Conservation (phyloP, 2,888 invertebrate species). For the Shargacucullia verbasci region DNA sequence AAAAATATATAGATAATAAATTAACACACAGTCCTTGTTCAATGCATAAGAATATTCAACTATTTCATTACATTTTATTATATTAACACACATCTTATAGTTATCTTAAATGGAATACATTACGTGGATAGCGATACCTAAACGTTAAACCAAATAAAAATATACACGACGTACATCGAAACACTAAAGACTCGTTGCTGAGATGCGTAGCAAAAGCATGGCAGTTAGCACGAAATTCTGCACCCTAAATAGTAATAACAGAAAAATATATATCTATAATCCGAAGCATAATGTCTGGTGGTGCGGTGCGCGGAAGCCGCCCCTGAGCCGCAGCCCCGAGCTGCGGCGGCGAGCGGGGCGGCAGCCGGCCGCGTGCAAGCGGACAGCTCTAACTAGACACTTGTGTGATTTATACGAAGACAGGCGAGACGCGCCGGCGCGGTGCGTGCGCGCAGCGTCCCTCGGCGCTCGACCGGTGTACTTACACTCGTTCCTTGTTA, state of each 20-base stretch:
- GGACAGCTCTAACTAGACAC: conserved; percentile 59
- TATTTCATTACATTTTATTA: conserved; percentile 77
- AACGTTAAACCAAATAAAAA: conserved; percentile 74
- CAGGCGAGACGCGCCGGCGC: conserved; percentile 52
- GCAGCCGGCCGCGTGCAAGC: conserved; percentile 47
- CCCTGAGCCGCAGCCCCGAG: conserved; percentile 14
- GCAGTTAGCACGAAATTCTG: conserved; percentile 86
- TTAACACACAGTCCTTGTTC: conserved; percentile 87
- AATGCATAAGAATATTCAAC: conserved; percentile 82
- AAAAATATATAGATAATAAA: conserved; percentile 83
- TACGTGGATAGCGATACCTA: conserved; percentile 81
- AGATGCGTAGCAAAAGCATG: conserved; percentile 85
- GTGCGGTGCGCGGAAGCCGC: conserved; percentile 55
- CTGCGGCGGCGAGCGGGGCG: conserved; percentile 34
- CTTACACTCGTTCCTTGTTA: conserved; percentile 73
- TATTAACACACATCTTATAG: conserved; percentile 82
- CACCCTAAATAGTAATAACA: conserved; percentile 84
- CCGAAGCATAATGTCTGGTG: conserved; percentile 73
- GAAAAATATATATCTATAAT: conserved; percentile 79
- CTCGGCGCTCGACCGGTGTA: conserved; percentile 76
- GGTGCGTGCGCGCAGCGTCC: conserved; percentile 58
- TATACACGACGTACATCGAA: conserved; percentile 71
- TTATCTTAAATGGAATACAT: conserved; percentile 86
- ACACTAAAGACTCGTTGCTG: conserved; percentile 80
- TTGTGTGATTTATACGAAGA: conserved; percentile 61